Evolutionary conservation across 2,888 invertebrate species (phyloP), one percentile per base, ranked within the genome.

Genomic region (Lissocephala sabroskyi): DNA sequence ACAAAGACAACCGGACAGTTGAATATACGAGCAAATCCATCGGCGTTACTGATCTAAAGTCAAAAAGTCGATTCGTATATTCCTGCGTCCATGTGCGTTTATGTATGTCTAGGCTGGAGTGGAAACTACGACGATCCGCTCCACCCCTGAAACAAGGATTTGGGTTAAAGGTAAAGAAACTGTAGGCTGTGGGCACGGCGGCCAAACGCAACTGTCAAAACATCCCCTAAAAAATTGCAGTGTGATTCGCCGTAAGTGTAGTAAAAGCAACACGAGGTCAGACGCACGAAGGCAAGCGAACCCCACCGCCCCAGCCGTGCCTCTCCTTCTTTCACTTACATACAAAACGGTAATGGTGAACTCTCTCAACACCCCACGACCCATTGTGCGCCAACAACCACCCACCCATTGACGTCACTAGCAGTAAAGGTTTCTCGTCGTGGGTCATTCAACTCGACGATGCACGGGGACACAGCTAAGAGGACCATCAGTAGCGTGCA

Each of bases 91-190:
- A n/a, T n/a, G n/a, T n/a, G n/a, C n/a, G n/a, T n/a, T n/a, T n/a
- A n/a, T n/a, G n/a, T n/a, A n/a, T n/a, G n/a, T n/a, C n/a, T n/a
- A n/a, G n/a, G n/a, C n/a, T n/a, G n/a, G n/a, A n/a, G n/a, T n/a
- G n/a, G n/a, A n/a, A n/a, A n/a, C n/a, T n/a, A n/a, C n/a, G n/a
- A n/a, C n/a, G n/a, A n/a, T n/a, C n/a, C n/a, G n/a, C n/a, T n/a
- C n/a, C n/a, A n/a, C n/a, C n/a, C n/a, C n/a, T 23, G 23, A 23
- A 5, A 23, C 46, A 18, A 48, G 43, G 62, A 74, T 65, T 73
- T 56, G 54, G 73, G 73, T 74, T 68, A 74, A 48, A 73, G 73
- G 62, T 76, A 77, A 76, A 56, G 56, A 70, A 45, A 36, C 66
- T 36, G 29, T 14, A 10, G 6, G 44, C 17, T 45, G 40, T n/a